Percentiles rank a stretch among this genome's conserved stretches.
These are phyloP conservation scores for Acronicta aceris DNA, from an alignment of 2,888 invertebrate genomes.

Conservation along the genomic window DNA sequence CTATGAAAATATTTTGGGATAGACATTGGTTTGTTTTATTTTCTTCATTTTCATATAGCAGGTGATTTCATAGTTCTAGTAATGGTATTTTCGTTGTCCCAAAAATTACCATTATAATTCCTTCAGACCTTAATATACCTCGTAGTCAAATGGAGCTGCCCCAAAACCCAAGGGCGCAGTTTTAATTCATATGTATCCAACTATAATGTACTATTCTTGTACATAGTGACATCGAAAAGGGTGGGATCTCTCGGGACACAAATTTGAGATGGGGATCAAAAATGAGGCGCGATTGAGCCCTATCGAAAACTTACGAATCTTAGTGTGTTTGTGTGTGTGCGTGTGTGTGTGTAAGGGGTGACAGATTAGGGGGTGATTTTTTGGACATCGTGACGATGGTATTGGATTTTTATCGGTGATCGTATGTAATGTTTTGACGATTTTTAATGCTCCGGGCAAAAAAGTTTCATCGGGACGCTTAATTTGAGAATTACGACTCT, in stretches of 20 bases:
- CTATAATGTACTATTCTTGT: slow-evolving; percentile 72
- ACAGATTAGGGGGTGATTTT: slow-evolving; percentile 60
- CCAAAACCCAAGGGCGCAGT: slow-evolving; percentile 68
- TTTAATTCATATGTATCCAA: slow-evolving; percentile 77
- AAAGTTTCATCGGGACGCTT: background rate
- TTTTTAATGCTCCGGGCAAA: background rate
- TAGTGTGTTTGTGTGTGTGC: slow-evolving; percentile 45
- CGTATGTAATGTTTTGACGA: slow-evolving; percentile 12
- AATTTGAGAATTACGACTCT: too few relatives aligned
- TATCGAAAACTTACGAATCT: slow-evolving; percentile 54
- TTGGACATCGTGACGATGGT: slow-evolving; percentile 46
- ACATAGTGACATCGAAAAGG: slow-evolving; percentile 72
- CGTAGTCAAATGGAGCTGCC: slow-evolving; percentile 35
- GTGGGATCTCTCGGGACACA: slow-evolving; percentile 77
- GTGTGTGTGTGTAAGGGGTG: slow-evolving; percentile 59
- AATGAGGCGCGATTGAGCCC: slow-evolving; percentile 70
- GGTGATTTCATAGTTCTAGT: background rate
- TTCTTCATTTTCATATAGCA: background rate
- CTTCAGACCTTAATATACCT: slow-evolving; percentile 23
- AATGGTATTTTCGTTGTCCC: background rate
- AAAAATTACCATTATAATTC: slow-evolving; percentile 12
- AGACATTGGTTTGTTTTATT: too few relatives aligned
- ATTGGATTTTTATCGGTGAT: slow-evolving; percentile 50
- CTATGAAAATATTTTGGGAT: too few relatives aligned
- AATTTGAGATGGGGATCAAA: slow-evolving; percentile 80